phyloP scores from a whole-genome alignment of 2,113 vertebrate species.

The Alosa alosa region DNA sequence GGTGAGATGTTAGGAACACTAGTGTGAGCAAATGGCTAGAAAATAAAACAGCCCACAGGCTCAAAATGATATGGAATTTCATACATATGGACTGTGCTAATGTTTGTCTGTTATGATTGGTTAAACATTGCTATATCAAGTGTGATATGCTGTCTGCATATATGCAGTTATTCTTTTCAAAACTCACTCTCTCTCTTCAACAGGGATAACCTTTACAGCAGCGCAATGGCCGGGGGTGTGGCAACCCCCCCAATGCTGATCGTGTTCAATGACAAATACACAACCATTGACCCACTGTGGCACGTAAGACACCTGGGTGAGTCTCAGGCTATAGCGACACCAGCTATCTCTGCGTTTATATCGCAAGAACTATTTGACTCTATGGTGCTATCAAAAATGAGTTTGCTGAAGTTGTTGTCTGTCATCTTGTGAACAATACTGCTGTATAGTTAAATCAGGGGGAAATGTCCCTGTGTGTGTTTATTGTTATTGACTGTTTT shows the following conservation, averaged over 20 bases:
- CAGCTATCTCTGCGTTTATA: not conserved
- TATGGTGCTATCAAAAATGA: not conserved
- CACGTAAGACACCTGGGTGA: conserved; percentile 91
- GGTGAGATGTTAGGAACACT: conserved; percentile 59
- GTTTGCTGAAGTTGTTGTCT: not conserved
- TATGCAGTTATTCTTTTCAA: not conserved
- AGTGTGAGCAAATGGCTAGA: not conserved
- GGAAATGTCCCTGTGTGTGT: not conserved
- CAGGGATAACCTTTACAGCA: conserved; percentile 93
- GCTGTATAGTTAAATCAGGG: too few species aligned
- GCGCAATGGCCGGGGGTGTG: conserved; percentile 88
- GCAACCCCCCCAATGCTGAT: conserved; percentile 94
- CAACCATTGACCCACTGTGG: conserved; percentile 85
- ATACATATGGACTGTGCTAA: not conserved
- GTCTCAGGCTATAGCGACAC: conserved; percentile 24
- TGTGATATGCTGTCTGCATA: not conserved
- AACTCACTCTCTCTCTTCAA: not conserved
- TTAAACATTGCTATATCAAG: too few species aligned
- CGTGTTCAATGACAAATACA: conserved; percentile 87
- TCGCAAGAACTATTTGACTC: too few species aligned
- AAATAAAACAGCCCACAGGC: not conserved
- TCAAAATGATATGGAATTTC: not conserved
- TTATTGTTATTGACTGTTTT: not conserved
- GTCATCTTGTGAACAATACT: not conserved
- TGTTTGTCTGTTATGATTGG: too few species aligned